A percentile compares a stretch with the other conserved stretches of the same genome.
These are phyloP conservation scores for Crossaster papposus DNA, from an alignment of 53 echinoderm and acorn worm genomes.

Conservation along the genomic window DNA sequence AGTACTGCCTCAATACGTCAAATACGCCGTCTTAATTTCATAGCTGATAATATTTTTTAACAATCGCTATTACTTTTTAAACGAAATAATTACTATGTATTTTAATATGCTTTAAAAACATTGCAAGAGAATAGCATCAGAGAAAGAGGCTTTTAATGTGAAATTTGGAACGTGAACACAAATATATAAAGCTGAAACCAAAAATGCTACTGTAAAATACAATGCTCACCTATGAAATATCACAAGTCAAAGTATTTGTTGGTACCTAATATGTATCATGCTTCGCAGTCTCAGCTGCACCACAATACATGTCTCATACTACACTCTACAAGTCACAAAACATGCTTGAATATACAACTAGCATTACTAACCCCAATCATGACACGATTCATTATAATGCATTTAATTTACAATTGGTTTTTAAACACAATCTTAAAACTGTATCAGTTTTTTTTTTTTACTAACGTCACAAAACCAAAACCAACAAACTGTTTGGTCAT, in stretches of 20 bases:
- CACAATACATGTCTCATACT: neutral
- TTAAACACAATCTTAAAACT: neutral
- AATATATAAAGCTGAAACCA: neutral
- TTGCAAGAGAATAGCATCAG: slow-evolving; percentile 8
- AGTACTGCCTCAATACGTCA: slow-evolving; percentile 52
- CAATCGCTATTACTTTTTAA: slow-evolving; percentile 18
- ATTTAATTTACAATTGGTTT: neutral
- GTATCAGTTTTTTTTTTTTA: neutral
- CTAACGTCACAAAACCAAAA: neutral
- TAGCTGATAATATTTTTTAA: neutral
- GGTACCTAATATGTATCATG: neutral
- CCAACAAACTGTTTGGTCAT: neutral
- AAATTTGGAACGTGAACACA: neutral
- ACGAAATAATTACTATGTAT: slow-evolving; percentile 7
- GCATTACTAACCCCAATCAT: neutral
- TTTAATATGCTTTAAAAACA: slow-evolving; percentile 48
- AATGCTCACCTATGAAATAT: neutral
- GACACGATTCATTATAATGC: neutral
- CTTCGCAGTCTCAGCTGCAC: neutral
- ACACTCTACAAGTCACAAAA: neutral
- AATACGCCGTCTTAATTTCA: slow-evolving; percentile 11
- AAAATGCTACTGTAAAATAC: neutral
- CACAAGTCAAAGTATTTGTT: neutral
- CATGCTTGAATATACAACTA: neutral
- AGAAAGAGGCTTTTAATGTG: neutral